Conservation (phyloP, 2,797 vertebrate species). For the Characodon lateralis region DNA sequence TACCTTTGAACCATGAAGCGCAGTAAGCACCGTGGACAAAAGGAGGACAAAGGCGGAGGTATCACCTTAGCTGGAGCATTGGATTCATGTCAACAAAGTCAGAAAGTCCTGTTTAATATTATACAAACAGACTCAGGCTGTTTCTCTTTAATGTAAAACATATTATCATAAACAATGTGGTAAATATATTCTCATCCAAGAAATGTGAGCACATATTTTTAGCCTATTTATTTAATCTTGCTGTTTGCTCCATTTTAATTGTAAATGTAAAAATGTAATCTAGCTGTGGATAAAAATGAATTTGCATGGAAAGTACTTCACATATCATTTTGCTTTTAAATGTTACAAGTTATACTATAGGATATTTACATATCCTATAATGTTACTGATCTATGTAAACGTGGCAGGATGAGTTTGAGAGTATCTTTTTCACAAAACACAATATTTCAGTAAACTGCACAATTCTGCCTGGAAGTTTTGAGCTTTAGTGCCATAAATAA, state of each 20-base stretch:
- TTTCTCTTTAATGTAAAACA: neutral
- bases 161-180: neutral
- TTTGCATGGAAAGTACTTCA: neutral
- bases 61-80: conserved; percentile 23
- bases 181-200: neutral
- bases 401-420: neutral
- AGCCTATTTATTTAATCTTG: neutral
- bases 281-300: neutral
- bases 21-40: conserved; percentile 87
- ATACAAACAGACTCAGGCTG: neutral
- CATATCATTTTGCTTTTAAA: neutral
- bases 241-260: neutral
- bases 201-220: neutral
- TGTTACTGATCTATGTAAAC: neutral
- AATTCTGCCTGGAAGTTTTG: neutral
- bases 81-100: conserved; percentile 12
- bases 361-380: neutral
- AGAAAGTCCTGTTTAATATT: conserved; percentile 19
- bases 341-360: neutral
- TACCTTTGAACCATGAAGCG: conserved; percentile 90
- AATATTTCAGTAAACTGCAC: neutral
- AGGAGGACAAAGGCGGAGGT: conserved; percentile 89
- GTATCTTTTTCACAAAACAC: neutral
- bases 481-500: neutral
- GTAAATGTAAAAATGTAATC: neutral